Conservation (phyloP, 2,113 vertebrate genomes). For the Canis aureus region DNA sequence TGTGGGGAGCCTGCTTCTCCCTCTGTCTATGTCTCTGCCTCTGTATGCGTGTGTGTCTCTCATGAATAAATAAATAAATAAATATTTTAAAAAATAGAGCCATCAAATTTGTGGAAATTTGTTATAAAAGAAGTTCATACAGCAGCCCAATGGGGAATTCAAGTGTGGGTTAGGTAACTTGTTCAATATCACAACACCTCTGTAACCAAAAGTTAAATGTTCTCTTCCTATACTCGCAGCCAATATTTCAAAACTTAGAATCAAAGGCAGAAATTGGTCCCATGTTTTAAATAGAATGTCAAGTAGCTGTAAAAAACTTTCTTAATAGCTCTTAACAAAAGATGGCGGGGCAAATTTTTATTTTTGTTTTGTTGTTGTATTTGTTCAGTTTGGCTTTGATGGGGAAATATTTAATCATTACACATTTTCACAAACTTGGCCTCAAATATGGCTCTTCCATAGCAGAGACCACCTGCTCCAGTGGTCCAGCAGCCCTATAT, state of each 20-base stretch:
- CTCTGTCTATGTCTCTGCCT: too few relatives aligned
- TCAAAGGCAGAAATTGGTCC: background rate
- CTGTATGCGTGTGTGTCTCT: too few relatives aligned
- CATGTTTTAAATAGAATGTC: background rate
- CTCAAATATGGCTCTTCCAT: constrained; percentile 86
- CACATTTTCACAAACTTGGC: constrained; percentile 91
- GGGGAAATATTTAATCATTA: constrained; percentile 59
- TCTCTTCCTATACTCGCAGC: background rate
- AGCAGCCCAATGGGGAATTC: background rate
- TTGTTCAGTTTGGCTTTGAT: background rate
- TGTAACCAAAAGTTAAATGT: background rate
- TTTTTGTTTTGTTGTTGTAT: background rate
- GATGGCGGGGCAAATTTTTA: background rate
- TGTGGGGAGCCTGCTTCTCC: too few relatives aligned
- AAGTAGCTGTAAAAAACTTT: background rate
- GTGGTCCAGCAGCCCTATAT: constrained; percentile 91
- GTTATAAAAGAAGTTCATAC: background rate
- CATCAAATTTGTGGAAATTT: background rate
- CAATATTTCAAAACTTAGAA: background rate
- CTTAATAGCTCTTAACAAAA: background rate
- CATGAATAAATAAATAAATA: too few relatives aligned
- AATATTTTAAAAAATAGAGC: background rate
- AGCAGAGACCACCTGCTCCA: constrained; percentile 88
- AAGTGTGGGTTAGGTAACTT: background rate
- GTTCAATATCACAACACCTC: background rate